Conservation (phyloP, 2,888 invertebrate genomes). For the Dione juno region DNA sequence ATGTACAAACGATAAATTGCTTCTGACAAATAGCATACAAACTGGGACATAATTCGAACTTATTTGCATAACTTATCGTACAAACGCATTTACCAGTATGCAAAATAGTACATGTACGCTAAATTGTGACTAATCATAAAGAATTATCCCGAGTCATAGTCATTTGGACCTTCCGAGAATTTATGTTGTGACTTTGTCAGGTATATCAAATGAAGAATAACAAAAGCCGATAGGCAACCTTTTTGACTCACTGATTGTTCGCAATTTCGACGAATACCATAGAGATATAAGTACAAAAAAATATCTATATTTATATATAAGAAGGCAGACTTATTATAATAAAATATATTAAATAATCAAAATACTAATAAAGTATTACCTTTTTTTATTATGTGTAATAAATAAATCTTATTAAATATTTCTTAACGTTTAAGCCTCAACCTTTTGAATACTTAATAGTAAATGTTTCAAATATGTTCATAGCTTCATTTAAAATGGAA, state of each 20-base stretch:
- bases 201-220: slow-evolving; percentile 25
- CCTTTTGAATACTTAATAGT: slow-evolving; percentile 19
- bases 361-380: neutral
- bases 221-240: slow-evolving; percentile 23
- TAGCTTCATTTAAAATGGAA: neutral
- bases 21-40: slow-evolving; percentile 38
- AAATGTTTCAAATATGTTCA: slow-evolving; percentile 2
- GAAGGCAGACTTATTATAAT: neutral
- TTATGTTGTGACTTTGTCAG: slow-evolving; percentile 33
- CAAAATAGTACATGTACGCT: slow-evolving; percentile 21
- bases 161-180: slow-evolving; percentile 39
- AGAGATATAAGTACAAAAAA: neutral
- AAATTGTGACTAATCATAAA: slow-evolving; percentile 25
- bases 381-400: neutral
- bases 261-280: slow-evolving; percentile 14
- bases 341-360: neutral
- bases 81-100: slow-evolving; percentile 23
- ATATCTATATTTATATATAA: neutral
- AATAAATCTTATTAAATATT: slow-evolving; percentile 13
- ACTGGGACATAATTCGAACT: slow-evolving; percentile 24
- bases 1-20: slow-evolving; percentile 37
- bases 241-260: slow-evolving; percentile 19
- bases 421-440: neutral
- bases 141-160: slow-evolving; percentile 7
- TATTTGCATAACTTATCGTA: slow-evolving; percentile 31